These are phyloP conservation scores for Neopelma chrysocephalum DNA, from an alignment of 2,797 vertebrate genomes.

Conservation along the genomic window DNA sequence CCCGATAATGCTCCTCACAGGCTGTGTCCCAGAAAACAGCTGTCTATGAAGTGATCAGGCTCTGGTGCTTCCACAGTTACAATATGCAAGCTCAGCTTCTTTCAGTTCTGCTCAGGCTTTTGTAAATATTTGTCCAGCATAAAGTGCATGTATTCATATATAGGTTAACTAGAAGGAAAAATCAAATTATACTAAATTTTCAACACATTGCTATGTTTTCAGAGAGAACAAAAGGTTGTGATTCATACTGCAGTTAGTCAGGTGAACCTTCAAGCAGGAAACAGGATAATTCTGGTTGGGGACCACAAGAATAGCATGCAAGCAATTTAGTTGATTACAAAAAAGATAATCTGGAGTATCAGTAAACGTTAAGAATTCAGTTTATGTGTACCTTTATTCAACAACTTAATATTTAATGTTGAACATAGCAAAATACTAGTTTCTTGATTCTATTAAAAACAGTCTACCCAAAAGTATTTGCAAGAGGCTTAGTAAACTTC, in stretches of 20 bases:
- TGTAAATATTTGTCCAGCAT: neutral
- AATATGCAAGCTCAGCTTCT: neutral
- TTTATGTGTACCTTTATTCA: neutral
- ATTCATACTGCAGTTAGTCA: neutral
- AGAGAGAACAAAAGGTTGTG: neutral
- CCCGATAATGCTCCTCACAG: neutral
- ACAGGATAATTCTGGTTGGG: neutral
- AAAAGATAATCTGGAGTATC: neutral
- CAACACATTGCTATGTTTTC: neutral
- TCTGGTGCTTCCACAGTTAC: neutral
- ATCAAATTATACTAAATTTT: neutral
- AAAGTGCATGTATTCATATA: neutral
- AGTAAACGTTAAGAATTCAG: neutral
- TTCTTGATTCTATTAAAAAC: neutral
- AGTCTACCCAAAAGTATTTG: neutral
- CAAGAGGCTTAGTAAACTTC: neutral
- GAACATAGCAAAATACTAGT: neutral
- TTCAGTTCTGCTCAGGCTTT: neutral
- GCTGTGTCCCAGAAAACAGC: neutral
- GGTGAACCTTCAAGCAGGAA: neutral
- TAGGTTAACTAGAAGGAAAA: neutral
- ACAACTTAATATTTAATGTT: neutral
- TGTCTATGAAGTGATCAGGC: neutral
- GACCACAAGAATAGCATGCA: neutral
- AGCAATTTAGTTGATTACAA: neutral